These are phyloP conservation scores for Noctuana brunneofusca DNA, from an alignment of 2,888 invertebrate genomes.

Conservation along the genomic window DNA sequence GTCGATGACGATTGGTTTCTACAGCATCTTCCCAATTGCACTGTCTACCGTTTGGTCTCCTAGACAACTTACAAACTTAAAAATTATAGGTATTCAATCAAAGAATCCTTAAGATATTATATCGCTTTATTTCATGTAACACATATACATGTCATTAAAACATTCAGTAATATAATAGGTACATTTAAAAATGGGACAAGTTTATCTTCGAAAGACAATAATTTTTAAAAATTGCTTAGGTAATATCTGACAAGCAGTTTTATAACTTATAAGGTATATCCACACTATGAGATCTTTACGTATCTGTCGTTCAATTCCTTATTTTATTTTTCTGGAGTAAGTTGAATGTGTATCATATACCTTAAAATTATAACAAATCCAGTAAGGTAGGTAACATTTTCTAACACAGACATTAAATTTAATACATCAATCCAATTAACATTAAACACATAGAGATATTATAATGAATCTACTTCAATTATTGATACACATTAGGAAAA, in stretches of 20 bases:
- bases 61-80: no score
- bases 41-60: no score
- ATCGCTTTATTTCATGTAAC: slow-evolving; percentile 55
- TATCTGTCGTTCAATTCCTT: background rate
- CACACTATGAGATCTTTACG: background rate
- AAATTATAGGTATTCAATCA: no score
- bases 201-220: slow-evolving; percentile 18
- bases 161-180: slow-evolving; percentile 47
- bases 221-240: background rate
- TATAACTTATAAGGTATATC: background rate
- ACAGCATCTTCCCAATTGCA: no score
- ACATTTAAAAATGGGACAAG: slow-evolving; percentile 27
- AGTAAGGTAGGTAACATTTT: slow-evolving; percentile 18
- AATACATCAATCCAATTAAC: slow-evolving; percentile 12
- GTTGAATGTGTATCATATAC: background rate
- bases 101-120: slow-evolving; percentile 38
- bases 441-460: slow-evolving; percentile 21
- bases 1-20: no score
- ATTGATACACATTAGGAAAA: slow-evolving; percentile 22
- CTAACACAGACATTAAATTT: slow-evolving; percentile 16
- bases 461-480: slow-evolving; percentile 19
- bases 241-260: background rate
- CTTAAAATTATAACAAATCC: slow-evolving; percentile 18
- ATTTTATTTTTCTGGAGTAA: background rate
- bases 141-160: slow-evolving; percentile 54